phyloP scores from a whole-genome alignment of 1,140 invertebrate genomes.

The Hypothenemus hampei region DNA sequence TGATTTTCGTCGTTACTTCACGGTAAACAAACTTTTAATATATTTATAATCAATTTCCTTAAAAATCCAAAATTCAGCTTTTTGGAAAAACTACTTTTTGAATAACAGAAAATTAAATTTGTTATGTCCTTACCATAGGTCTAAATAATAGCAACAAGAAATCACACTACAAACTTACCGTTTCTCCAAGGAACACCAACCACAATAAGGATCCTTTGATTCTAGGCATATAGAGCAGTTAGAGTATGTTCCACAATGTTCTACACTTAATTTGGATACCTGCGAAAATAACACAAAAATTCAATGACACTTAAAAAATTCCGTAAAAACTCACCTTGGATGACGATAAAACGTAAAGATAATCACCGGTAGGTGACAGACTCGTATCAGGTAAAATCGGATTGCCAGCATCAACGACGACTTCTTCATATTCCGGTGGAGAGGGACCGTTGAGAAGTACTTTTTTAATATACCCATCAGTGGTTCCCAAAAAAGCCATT shows the following conservation, averaged over 20 bases:
- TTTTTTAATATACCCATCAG: constrained; percentile 72
- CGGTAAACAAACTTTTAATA: no score
- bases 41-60: no score
- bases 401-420: constrained; percentile 66
- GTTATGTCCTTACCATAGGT: no score
- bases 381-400: constrained; percentile 76
- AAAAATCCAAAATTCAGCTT: no score
- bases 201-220: constrained; percentile 94
- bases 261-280: constrained; percentile 87
- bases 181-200: constrained; percentile 96
- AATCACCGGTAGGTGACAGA: constrained; percentile 70
- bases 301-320: background rate
- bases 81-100: no score
- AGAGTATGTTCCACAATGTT: constrained; percentile 82
- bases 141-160: no score
- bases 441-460: constrained; percentile 61
- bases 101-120: no score
- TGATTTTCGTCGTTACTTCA: no score
- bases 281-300: constrained; percentile 37
- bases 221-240: constrained; percentile 88
- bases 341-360: constrained; percentile 67
- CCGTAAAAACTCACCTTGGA: constrained; percentile 55
- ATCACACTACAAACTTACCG: constrained; percentile 58
- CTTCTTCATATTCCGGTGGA: constrained; percentile 73
- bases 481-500: constrained; percentile 86